Conservation (phyloP, 2,113 vertebrate species). For the Neoarius graeffei region DNA sequence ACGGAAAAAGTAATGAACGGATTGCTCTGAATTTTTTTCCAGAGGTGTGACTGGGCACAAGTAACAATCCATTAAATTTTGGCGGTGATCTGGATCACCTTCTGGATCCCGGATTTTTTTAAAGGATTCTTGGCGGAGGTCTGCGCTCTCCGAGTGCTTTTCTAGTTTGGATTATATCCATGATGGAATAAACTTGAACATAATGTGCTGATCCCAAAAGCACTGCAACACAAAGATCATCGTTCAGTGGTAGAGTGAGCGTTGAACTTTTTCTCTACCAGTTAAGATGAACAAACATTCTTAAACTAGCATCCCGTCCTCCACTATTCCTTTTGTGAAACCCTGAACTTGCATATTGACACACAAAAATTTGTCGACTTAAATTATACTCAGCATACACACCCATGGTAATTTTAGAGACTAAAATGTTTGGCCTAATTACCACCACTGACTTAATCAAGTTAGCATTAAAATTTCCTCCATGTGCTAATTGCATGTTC, state of each 20-base stretch:
- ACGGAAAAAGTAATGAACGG: too few relatives aligned
- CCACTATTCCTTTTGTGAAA: not conserved
- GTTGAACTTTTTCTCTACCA: not conserved
- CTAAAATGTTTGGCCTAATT: not conserved
- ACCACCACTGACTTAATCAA: constrained; percentile 13
- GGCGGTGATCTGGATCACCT: too few relatives aligned
- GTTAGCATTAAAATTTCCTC: constrained; percentile 13
- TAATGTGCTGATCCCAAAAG: not conserved
- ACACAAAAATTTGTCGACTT: not conserved
- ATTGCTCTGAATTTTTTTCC: too few relatives aligned
- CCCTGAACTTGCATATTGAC: not conserved
- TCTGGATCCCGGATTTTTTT: too few relatives aligned
- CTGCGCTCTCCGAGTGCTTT: too few relatives aligned
- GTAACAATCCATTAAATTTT: too few relatives aligned
- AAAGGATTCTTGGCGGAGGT: too few relatives aligned
- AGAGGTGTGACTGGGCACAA: too few relatives aligned
- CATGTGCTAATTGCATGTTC: constrained; percentile 37
- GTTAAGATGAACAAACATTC: not conserved
- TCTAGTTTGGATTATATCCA: constrained; percentile 17
- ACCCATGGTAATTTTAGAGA: not conserved
- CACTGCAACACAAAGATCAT: not conserved
- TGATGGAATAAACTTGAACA: constrained; percentile 31
- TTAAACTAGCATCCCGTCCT: not conserved
- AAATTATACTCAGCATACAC: not conserved
- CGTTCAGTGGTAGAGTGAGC: not conserved